phyloP scores from a whole-genome alignment of 1,140 invertebrate species.

The Leguminivora glycinivorella region DNA sequence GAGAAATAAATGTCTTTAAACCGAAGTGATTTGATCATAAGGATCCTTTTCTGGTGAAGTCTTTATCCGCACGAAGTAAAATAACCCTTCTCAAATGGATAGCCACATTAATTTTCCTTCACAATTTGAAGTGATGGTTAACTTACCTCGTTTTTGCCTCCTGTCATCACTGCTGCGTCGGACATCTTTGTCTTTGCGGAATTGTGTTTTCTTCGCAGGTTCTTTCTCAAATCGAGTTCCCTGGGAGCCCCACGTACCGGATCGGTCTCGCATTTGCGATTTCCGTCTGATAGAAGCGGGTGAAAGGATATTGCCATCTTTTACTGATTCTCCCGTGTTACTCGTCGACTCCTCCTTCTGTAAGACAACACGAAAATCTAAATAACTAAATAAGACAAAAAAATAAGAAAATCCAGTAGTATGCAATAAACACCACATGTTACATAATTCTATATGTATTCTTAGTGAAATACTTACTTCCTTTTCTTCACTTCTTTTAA shows the following conservation, averaged over 20 bases:
- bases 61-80: no score
- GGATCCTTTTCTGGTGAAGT: no score
- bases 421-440: neutral
- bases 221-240: slow-evolving; percentile 64
- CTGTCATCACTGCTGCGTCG: slow-evolving; percentile 67
- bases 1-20: no score
- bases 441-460: neutral
- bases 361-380: neutral
- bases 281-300: slow-evolving; percentile 30
- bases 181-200: slow-evolving; percentile 53
- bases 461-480: slow-evolving; percentile 48
- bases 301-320: slow-evolving; percentile 32
- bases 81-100: no score
- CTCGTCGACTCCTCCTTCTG: neutral
- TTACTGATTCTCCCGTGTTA: neutral
- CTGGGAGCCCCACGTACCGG: slow-evolving; percentile 83
- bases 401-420: neutral
- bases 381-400: neutral
- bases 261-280: slow-evolving; percentile 56
- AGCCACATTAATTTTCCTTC: no score
- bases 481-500: slow-evolving; percentile 80
- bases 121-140: no score
- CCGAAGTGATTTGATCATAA: no score
- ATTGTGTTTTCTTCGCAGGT: slow-evolving; percentile 44
- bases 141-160: slow-evolving; percentile 64